Evolutionary conservation across 1,140 invertebrate species (phyloP).

Genomic region (Lysiphlebus fabarum): DNA sequence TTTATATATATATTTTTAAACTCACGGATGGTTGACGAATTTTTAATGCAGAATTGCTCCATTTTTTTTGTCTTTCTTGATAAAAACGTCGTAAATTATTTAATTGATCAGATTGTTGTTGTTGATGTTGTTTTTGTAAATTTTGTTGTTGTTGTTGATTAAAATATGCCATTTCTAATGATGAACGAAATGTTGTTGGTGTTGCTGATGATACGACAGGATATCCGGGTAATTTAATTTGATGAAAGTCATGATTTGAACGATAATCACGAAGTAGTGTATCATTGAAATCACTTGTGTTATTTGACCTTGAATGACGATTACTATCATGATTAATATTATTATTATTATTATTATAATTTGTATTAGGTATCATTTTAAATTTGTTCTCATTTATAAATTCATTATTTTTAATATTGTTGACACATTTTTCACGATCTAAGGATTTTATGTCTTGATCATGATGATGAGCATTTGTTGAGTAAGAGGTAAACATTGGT

Average conservation of each 20-base stretch:
- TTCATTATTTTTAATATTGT: conserved; percentile 25
- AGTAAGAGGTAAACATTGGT: conserved; percentile 11
- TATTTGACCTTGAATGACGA: conserved; percentile 8
- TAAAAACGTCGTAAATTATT: conserved; percentile 21
- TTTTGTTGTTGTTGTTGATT: conserved; percentile 26
- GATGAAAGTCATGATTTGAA: conserved; percentile 8
- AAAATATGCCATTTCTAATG: conserved; percentile 24
- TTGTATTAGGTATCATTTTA: no score
- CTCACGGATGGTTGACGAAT: conserved; percentile 43
- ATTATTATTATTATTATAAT: background rate
- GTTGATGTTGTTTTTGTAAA: conserved; percentile 18
- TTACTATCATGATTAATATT: background rate
- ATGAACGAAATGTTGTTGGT: conserved; percentile 22
- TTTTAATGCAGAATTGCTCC: conserved; percentile 37
- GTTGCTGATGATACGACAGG: background rate
- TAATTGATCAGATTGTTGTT: conserved; percentile 13
- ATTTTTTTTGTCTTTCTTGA: conserved; percentile 40
- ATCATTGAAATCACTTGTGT: conserved; percentile 18
- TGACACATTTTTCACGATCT: conserved; percentile 15
- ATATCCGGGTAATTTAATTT: conserved; percentile 17
- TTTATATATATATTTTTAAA: no score
- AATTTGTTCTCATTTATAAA: background rate
- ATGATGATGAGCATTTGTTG: conserved; percentile 19
- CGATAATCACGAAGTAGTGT: conserved; percentile 22
- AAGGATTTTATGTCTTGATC: conserved; percentile 18